phyloP scores from a whole-genome alignment of 2,797 vertebrate genomes.

The Xenopus petersii region DNA sequence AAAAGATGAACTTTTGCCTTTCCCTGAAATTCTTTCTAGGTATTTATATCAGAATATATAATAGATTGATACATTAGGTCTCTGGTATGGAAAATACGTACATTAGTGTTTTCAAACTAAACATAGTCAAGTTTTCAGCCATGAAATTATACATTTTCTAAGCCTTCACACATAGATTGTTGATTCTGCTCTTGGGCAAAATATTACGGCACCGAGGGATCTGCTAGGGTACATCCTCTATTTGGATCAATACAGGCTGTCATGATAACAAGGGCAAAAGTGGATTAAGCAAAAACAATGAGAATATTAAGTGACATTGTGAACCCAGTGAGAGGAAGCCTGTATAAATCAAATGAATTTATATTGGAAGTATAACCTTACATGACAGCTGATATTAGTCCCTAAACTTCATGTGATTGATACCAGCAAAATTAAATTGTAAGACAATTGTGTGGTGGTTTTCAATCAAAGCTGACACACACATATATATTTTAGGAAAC shows the following conservation, averaged over 20 bases:
- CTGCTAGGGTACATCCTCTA: constrained; percentile 8
- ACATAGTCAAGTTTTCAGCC: too few species aligned
- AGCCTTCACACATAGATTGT: too few species aligned
- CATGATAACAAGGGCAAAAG: constrained; percentile 41
- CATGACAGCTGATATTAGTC: not conserved
- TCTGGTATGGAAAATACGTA: too few species aligned
- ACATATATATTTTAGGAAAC: not conserved
- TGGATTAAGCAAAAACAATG: constrained; percentile 40
- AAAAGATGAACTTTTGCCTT: too few species aligned
- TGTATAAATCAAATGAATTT: constrained; percentile 4
- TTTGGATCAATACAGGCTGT: constrained; percentile 47
- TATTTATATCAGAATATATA: too few species aligned
- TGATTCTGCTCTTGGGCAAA: too few species aligned
- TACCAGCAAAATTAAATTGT: not conserved
- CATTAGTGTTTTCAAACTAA: too few species aligned
- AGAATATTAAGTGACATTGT: constrained; percentile 30
- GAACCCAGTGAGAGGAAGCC: constrained; percentile 27
- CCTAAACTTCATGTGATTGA: constrained; percentile 6
- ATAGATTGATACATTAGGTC: too few species aligned
- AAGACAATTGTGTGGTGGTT: not conserved
- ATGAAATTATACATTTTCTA: too few species aligned
- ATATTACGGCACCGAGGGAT: too few species aligned
- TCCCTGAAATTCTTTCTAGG: too few species aligned
- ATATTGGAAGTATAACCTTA: not conserved
- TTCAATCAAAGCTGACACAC: not conserved